Evolutionary conservation across 2,888 invertebrate species (phyloP), one percentile per base, ranked within the genome.

Genomic region (Rhogogaster chlorosoma): DNA sequence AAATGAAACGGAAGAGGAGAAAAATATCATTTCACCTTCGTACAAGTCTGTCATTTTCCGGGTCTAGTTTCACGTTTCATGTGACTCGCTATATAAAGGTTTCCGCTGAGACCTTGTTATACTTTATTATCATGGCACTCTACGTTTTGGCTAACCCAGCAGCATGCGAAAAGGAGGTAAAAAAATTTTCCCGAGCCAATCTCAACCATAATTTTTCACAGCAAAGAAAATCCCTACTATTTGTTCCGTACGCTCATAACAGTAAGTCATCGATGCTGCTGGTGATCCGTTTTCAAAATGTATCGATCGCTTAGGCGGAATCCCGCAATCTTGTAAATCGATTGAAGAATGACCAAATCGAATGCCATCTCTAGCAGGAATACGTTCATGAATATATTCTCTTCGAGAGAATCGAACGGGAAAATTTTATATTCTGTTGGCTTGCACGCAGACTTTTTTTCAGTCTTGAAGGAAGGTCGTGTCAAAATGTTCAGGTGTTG

Each of bases 31-130:
- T 26, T 61, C 38, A n/a, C 61, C 49, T 38, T 57, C 38, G n/a
- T 49, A 61, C 57, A 26, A n/a, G 80, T 80, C 61, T 61, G 22
- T 80, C 80, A 80, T 80, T 80, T 80, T 61, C 57, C 80, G 61
- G 36, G 38, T 12, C 80, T 80, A 80, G 57, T 80, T 61, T 80
- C 38, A 80, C 80, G 61, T 80, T 78, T 78, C 78, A 53, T n/a
- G 61, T n/a, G 77, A 77, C 18, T 45, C 32, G 18, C n/a, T 49
- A 26, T 42, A 42, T 73, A 73, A 73, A 42, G 71, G 77, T 32
- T 77, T 29, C 77, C 77, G 77, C 18, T 22, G 77, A 77, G 77
- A 77, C 77, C 77, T 77, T 77, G 49, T 77, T 77, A 77, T 77
- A 77, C 77, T 77, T 77, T 77, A 77, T 77, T 77, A 77, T 32